Base-by-base conservation (phyloP, 2,888 invertebrate genomes). In the Cyrtodaria siliqua region DNA sequence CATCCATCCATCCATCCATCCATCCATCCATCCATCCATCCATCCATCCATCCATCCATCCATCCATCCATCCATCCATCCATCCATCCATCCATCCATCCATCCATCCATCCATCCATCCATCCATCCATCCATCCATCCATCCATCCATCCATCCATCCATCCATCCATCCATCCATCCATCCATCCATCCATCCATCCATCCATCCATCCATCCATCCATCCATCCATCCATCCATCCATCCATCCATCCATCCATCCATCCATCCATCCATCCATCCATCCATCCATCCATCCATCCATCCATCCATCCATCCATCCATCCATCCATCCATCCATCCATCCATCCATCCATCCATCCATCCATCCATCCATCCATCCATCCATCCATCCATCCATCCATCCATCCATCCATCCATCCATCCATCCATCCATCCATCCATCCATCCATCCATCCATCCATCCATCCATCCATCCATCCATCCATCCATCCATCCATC, bases 1-100 rank as follows among this genome's bases (percentile, higher is more conserved):
- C 49, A 49, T 49, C 49, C 49, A 49, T 49, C 49, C 49, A 49
- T 49, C 49, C 49, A 49, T 49, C 49, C 49, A 49, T 49, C 49
- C 49, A 49, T 49, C 49, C 49, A 49, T 49, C 49, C 49, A 49
- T 49, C 49, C 49, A 49, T 49, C 49, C 49, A 49, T 49, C 49
- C 49, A 49, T 49, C 49, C 49, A 49, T 49, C 49, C 49, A 49
- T 49, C 49, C 49, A 49, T 49, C 49, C 49, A 49, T 49, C 49
- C 49, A 49, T 49, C 49, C 49, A 49, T 49, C 49, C 49, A 49
- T 49, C 49, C 49, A 49, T 49, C 49, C 49, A 49, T 49, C 49
- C 49, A 49, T 49, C 49, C 49, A 49, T 49, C 49, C 49, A 49
- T 49, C 49, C 49, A 49, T 49, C 49, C 49, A 49, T 49, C 49